Evolutionary conservation across 2,888 invertebrate species (phyloP), one percentile per base, ranked within the genome.

Genomic region (Pachliopta kotzebuea): DNA sequence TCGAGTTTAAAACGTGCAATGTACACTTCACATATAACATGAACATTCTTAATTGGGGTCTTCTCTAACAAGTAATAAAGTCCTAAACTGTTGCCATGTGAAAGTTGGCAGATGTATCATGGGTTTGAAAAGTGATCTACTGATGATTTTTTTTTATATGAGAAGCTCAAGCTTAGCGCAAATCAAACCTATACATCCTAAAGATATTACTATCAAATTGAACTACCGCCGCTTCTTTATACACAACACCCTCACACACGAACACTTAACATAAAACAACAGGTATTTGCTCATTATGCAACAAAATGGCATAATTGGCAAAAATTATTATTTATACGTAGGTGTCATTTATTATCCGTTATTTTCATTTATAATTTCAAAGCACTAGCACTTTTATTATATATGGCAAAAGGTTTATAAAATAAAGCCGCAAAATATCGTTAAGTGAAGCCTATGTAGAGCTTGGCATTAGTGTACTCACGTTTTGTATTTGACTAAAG

Each of bases 231-330:
- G 31, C 8, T 31, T 31, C 31, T 31, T 31, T 31, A 31, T 76
- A 83, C 78, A 78, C 76, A 81, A 82, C 85, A 83, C 68, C 76
- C 75, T 79, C 76, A 53, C 53, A 65, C 60, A 58, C 56, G 60
- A 50, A 64, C 66, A 67, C 63, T 9, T 37, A 79, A 72, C 83
- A 81, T 76, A 67, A 69, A 74, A 74, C 71, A 73, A 55, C 26
- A 56, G 80, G 91, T 92, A 90, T 91, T 91, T 88, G 90, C 90
- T 90, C 90, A 90, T 92, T 89, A 88, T 88, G 91, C 90, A 76
- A 78, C 69, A 76, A 76, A 81, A 83, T 79, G 73, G 88, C 90
- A 90, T 90, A 90, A 90, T 90, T 90, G 91, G 91, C 90, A 90
- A 87, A 80, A 76, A 69, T 66, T 65, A 70, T 64, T 72, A 65